Evolutionary conservation across 2,113 vertebrate species (phyloP), one percentile per base, ranked within the genome.

Genomic region (Corythornis cristatus): DNA sequence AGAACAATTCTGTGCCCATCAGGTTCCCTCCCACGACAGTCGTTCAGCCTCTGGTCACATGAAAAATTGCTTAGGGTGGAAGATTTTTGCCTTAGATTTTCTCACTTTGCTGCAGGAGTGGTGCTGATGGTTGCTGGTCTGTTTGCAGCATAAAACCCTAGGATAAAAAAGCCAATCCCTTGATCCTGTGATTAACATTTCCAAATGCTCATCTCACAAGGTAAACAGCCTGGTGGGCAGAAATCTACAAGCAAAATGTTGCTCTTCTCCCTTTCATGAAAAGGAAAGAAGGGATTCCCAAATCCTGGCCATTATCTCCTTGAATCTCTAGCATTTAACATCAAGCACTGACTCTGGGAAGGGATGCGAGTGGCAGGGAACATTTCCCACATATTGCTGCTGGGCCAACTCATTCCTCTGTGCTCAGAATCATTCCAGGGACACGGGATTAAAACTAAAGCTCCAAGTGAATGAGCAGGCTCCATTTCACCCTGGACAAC

Each of bases 371-470:
- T 28, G 42, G 12, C 23, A 56, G 18, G 33, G 51, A 53, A 10
- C 61, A 10, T 8, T 33, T 14, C 35, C 54, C 79, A 57, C 1
- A 0, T 20, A 4, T 23, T 17, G 7, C 18, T 18, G 74, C 12
- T 11, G 56, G 35, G 11, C 23, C 61, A 46, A 12, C 42, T 71
- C 33, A 8, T 62, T 33, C 40, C 33, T 68, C 48, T 35, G 48
- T 29, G 42, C 26, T 46, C 22, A 3, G 19, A 48, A 22, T 15
- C 19, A 7, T 31, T 77, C 68, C 25, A 11, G n/a, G 1, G 8
- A 37, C 8, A 12, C 4, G 4, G 17, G 56, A 23, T 50, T 68
- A n/a, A 58, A 28, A 29, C 22, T 15, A 5, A 8, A 74, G 10
- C 15, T 82, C 54, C 12, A 33, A 26, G 25, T n/a, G 64, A 35